phyloP scores from a whole-genome alignment of 2,113 vertebrate species.

The Tragelaphus imberbis region DNA sequence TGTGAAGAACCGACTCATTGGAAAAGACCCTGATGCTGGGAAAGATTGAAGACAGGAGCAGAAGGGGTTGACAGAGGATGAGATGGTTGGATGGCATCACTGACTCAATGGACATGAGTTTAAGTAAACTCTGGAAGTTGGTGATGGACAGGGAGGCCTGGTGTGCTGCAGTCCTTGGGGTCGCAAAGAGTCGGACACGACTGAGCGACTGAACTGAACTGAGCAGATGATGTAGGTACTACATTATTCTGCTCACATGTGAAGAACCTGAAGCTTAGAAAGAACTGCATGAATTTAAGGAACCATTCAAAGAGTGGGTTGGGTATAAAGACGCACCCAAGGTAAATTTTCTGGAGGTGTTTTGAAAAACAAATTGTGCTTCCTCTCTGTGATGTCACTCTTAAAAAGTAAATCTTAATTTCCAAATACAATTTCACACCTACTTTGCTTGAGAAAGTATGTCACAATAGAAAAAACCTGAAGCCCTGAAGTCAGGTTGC shows the following conservation, averaged over 20 bases:
- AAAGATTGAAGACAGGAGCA: not conserved
- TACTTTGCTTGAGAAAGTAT: not conserved
- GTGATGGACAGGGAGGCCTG: not conserved
- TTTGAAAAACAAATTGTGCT: not conserved
- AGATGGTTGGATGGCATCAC: not conserved
- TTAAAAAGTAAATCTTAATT: not conserved
- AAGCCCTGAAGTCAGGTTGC: not conserved
- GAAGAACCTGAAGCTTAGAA: not conserved
- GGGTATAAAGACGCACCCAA: not conserved
- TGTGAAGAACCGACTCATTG: not conserved
- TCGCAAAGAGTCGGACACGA: rapidly evolving
- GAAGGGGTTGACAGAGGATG: not conserved
- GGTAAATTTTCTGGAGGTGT: not conserved
- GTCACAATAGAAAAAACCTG: not conserved
- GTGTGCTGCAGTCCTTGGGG: not conserved
- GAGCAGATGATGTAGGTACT: not conserved
- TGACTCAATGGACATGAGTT: not conserved
- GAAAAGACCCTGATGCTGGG: not conserved
- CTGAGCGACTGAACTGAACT: not conserved
- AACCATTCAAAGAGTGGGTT: not conserved
- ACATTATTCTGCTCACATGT: not conserved
- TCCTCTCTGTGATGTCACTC: not conserved
- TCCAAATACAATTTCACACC: not conserved
- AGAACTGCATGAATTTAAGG: not conserved
- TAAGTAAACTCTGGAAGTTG: rapidly evolving